Evolutionary conservation across 2,888 invertebrate genomes (phyloP), one percentile per base, ranked within the genome.

Genomic region (Cheilosia urbana): DNA sequence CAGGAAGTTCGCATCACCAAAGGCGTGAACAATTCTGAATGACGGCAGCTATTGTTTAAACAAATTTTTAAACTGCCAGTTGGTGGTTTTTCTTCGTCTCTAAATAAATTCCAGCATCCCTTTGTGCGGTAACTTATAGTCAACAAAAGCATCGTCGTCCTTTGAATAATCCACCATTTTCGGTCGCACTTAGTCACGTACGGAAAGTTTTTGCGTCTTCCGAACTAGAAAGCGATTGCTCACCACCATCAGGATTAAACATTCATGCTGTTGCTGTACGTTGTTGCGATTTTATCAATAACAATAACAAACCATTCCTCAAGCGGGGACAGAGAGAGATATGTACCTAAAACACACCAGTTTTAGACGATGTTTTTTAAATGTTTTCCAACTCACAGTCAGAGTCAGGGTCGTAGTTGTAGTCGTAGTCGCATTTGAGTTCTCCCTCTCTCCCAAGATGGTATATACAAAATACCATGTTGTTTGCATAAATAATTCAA

Each of bases 401-500:
- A 4, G 27, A 27, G 6, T 27, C 27, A 7, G 27, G 27, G 6
- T 27, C 27, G 27, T 24, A 21, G n/a, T 11, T 30, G n/a, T n/a
- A 30, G n/a, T 65, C 24, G 65, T 17, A 65, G 60, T 68, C 49
- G 66, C 51, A 76, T 65, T 75, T 75, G 55, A 75, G 65, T 57
- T 57, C 13, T 42, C 40, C 27, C 19, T 55, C 45, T 55, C 45
- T 34, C 40, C 65, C 55, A 65, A 47, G 72, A 42, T 53, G 62
- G 30, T 72, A 1, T 6, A 30, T 53, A 72, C 53, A 47, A 1
- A 1, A 30, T 53, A 72, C 53, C 37, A 47, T 57, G 45, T 69
- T 69, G 69, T 78, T 78, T 68, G 63, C 69, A 78, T 78, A 78
- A 78, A 78, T 78, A 69, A 78, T 78, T 77, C 68, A 68, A 62